These are phyloP conservation scores for Hipposideros larvatus DNA, from an alignment of 2,797 vertebrate species.

Conservation along the genomic window DNA sequence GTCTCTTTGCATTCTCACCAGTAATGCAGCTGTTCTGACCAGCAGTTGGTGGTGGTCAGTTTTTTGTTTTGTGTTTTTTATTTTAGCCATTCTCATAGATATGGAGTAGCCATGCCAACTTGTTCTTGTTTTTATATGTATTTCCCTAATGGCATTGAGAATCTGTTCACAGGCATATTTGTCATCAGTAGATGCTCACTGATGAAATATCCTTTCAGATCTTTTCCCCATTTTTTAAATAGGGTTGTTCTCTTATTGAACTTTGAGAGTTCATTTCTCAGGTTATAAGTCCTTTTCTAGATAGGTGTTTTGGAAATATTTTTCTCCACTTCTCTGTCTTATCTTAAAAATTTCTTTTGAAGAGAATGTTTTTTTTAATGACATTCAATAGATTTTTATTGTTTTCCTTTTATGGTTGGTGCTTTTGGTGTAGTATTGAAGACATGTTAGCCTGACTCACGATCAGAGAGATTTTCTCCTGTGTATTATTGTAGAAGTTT, in stretches of 20 bases:
- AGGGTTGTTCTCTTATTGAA: too few species aligned
- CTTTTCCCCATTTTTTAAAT: neutral
- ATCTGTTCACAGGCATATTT: neutral
- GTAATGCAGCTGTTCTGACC: neutral
- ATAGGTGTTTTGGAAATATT: neutral
- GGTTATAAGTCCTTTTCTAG: too few species aligned
- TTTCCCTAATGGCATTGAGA: neutral
- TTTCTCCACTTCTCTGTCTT: slow-evolving; percentile 16
- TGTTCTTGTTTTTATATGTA: neutral
- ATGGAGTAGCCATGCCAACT: neutral
- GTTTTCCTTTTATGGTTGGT: too few species aligned
- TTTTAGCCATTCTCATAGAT: neutral
- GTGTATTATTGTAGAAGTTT: too few species aligned
- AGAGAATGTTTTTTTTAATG: slow-evolving; percentile 13
- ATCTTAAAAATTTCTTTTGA: neutral
- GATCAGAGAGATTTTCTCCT: too few species aligned
- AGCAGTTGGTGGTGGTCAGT: neutral
- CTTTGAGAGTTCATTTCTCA: too few species aligned
- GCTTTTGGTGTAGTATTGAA: too few species aligned
- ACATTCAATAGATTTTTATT: too few species aligned
- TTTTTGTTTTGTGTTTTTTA: neutral
- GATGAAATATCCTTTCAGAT: neutral
- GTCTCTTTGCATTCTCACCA: neutral
- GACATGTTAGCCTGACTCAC: too few species aligned
- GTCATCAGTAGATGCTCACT: neutral